These are phyloP conservation scores for Dryococelus australis DNA, from an alignment of 2,888 invertebrate genomes.

Conservation along the genomic window DNA sequence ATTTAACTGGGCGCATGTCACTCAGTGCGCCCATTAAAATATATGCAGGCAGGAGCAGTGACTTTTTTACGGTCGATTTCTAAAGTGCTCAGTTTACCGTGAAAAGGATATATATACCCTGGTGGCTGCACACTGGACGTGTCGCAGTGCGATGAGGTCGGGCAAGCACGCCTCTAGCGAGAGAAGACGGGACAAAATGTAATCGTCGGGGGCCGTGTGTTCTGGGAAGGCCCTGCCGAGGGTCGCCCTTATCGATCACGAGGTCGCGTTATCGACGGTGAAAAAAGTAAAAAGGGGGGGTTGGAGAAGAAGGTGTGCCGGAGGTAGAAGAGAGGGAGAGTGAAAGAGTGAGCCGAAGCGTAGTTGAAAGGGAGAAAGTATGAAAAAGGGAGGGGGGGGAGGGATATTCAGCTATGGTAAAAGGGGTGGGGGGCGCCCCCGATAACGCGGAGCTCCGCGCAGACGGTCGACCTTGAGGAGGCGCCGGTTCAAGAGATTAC, in stretches of 20 bases:
- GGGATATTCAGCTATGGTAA: no score
- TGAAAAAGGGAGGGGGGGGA: no score
- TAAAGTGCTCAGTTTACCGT: no score
- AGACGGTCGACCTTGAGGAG: not conserved
- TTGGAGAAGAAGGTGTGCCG: not conserved
- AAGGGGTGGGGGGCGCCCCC: not conserved
- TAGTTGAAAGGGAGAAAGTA: no score
- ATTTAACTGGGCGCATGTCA: no score
- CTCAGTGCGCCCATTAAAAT: no score
- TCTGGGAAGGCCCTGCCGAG: not conserved
- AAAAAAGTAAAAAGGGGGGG: not conserved
- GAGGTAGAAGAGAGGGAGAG: not conserved
- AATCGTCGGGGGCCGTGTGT: not conserved
- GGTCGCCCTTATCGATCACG: not conserved
- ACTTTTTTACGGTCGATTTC: no score
- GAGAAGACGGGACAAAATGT: not conserved
- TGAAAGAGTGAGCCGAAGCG: not conserved
- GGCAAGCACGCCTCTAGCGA: no score
- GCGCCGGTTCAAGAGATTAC: slow-evolving; percentile 9
- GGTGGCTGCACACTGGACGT: no score
- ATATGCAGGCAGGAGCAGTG: no score
- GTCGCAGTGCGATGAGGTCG: no score
- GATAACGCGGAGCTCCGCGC: not conserved
- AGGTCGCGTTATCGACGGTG: not conserved
- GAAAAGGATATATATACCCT: no score